A percentile compares a stretch with the other conserved stretches of the same genome.
phyloP scores from a whole-genome alignment of 2,113 vertebrate genomes.

The Lichenostomus cassidix region DNA sequence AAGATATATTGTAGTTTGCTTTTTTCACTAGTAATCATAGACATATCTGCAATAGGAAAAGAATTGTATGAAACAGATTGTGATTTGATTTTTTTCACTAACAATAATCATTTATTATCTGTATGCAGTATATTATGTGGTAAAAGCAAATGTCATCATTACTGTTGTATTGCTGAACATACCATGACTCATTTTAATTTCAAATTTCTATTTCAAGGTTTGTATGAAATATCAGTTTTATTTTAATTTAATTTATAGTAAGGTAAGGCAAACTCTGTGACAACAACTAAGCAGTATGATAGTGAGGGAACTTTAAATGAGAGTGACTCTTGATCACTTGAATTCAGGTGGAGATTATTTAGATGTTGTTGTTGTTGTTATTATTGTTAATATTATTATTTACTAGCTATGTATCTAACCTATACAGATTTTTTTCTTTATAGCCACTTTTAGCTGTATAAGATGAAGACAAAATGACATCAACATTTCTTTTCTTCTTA shows the following conservation, averaged over 20 bases:
- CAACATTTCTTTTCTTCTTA: background rate
- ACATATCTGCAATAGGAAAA: background rate
- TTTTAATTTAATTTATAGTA: background rate
- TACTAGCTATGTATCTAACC: background rate
- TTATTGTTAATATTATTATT: background rate
- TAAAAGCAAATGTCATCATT: background rate
- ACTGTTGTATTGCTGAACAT: background rate
- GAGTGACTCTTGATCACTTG: background rate
- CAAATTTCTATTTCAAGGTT: background rate
- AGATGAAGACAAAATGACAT: background rate
- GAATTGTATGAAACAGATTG: background rate
- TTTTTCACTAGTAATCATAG: background rate
- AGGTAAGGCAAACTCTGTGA: background rate
- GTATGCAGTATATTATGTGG: rapidly evolving
- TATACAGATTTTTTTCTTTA: background rate
- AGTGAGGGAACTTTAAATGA: background rate
- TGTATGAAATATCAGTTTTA: background rate
- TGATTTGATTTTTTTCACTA: background rate
- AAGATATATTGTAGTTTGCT: background rate
- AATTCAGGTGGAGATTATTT: background rate
- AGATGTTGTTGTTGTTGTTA: too few relatives aligned
- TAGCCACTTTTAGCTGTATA: background rate
- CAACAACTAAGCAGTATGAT: background rate
- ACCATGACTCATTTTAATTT: background rate
- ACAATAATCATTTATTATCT: background rate